Base-by-base conservation (phyloP, 2,888 invertebrate genomes). In the Drosophila picticornis region DNA sequence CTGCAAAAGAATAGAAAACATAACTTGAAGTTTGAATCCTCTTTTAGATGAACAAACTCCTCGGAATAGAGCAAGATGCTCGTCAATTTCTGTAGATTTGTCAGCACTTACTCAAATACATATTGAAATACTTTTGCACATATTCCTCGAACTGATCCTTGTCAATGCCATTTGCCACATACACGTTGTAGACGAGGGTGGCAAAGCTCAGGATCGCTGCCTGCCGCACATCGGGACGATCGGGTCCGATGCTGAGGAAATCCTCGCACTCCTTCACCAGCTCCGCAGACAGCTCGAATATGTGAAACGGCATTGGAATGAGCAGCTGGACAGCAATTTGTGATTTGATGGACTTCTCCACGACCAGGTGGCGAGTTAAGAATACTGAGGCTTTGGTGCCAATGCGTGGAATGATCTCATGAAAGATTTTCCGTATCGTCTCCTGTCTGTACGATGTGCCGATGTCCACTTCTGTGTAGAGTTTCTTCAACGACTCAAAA, bases 391-490 rank as follows among this genome's bases (percentile, higher is more conserved):
- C 95, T 36, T 94, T 94, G 10, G 96, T 96, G 50, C 96, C 95
- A 32, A 96, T 95, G 83, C 96, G 95, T 0, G 96, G 96, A 38
- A 96, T 93, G 1, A 96, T 94, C 90, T 96, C 96, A 79, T 96
- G 92, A 88, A 96, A 96, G 84, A 96, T 95, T 86, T 96, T 96
- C 53, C 96, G 94, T 31, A 96, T 95, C 0, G 96, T 96, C 91
- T 96, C 96, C 91, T 96, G 94, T 34, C 95, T 95, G 84, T 96
- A 96, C 78, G 96, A 96, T 4, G 96, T 96, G 1, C 96, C 96
- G 1, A 95, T 92, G 2, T 95, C 94, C 31, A 95, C 92, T 75
- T 95, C 95, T 7, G 94, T 94, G 80, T 95, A 95, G 0, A 95
- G 91, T 34, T 93, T 93, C 51, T 91, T 91, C 4, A 93, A 66